These are phyloP conservation scores for Melitaea cinxia DNA, from an alignment of 1,140 invertebrate genomes.

Conservation along the genomic window DNA sequence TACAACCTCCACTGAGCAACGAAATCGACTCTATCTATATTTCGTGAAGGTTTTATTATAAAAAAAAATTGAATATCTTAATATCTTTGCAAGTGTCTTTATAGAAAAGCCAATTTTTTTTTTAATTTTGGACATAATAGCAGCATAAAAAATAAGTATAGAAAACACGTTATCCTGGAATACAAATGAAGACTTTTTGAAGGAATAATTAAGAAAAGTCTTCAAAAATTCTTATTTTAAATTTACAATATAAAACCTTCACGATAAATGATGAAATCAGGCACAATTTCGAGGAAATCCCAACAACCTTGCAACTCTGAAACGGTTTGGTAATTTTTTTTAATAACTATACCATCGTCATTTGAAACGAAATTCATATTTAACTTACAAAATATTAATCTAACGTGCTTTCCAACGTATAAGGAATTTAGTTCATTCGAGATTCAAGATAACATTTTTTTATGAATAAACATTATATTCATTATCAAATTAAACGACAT, in stretches of 20 bases:
- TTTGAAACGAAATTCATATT: slow-evolving; percentile 60
- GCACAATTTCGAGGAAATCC: slow-evolving; percentile 61
- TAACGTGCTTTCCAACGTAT: slow-evolving; percentile 43
- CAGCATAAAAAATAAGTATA: too few species aligned
- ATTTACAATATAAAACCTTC: slow-evolving; percentile 39
- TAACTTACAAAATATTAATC: slow-evolving; percentile 66
- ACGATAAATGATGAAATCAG: slow-evolving; percentile 53
- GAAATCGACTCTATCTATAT: slow-evolving; percentile 52
- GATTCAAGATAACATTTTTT: too few species aligned
- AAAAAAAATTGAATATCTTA: not conserved
- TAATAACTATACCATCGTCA: slow-evolving; percentile 57
- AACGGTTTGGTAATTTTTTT: slow-evolving; percentile 47
- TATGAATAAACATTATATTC: not conserved
- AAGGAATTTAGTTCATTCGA: slow-evolving; percentile 13
- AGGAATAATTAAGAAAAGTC: too few species aligned
- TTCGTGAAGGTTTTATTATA: slow-evolving; percentile 37
- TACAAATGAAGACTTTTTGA: too few species aligned
- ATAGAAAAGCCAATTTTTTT: not conserved
- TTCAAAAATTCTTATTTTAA: too few species aligned
- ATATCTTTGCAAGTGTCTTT: not conserved
- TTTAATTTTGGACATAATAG: too few species aligned
- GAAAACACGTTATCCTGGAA: too few species aligned
- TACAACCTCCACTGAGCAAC: slow-evolving; percentile 75
- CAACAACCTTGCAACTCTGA: slow-evolving; percentile 52
- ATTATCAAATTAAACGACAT: not conserved